Conservation (phyloP, 2,888 invertebrate species). For the Drosophila melanocephala region DNA sequence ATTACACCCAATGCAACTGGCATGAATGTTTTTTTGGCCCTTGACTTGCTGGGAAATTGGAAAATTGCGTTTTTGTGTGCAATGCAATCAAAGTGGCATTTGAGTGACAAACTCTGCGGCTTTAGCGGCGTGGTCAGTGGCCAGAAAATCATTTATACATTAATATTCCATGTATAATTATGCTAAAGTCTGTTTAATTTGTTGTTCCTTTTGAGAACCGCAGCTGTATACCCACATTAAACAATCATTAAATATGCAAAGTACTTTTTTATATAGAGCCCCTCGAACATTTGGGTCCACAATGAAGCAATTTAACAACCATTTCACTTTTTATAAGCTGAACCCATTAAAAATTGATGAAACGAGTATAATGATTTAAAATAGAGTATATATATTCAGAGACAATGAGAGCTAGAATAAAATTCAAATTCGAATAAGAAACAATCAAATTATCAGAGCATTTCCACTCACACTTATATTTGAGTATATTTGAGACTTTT, state of each 20-base stretch:
- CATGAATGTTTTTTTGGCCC: constrained; percentile 24
- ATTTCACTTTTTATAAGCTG: background rate
- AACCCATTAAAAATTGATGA: background rate
- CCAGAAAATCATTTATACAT: constrained; percentile 21
- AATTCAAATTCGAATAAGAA: background rate
- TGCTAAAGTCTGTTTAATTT: background rate
- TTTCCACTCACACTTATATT: background rate
- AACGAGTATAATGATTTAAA: background rate
- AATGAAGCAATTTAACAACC: background rate
- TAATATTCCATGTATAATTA: background rate
- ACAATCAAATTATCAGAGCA: background rate
- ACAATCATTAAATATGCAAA: constrained; percentile 26
- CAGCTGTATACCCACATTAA: background rate
- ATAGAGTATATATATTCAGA: background rate
- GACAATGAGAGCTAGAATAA: no score
- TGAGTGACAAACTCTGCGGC: constrained; percentile 13
- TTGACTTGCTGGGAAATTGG: constrained; percentile 33
- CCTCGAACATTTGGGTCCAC: background rate
- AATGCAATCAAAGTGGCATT: constrained; percentile 34
- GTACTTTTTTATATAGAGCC: background rate
- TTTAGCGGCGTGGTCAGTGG: constrained; percentile 10
- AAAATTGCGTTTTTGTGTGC: constrained; percentile 37
- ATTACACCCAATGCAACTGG: constrained; percentile 61
- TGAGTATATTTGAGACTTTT: background rate
- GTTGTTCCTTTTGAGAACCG: background rate